Base-by-base conservation (phyloP, 2,888 invertebrate genomes). In the Tridacna gigas region DNA sequence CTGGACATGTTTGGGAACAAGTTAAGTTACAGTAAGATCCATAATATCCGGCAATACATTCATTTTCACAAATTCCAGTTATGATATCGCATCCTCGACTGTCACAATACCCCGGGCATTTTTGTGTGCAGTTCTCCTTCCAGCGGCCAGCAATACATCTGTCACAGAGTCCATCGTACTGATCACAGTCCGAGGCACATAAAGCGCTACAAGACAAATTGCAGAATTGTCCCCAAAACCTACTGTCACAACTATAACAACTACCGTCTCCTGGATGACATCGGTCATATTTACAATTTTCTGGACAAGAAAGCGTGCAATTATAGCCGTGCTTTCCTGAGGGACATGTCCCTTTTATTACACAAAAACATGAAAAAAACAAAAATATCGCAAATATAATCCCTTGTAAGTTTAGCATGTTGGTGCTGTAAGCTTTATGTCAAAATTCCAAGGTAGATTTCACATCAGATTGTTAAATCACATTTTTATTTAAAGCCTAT, bases 251-350 rank as follows among this genome's bases (percentile, higher is more conserved):
- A 12, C 15, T 5, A n/a, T 67, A 3, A 67, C 67, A 67, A 28
- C 28, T 28, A 12, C 67, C 67, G 67, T 67, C 67, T 28, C 67
- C 67, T 18, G 67, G 67, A 37, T 67, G 67, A 67, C 67, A 67
- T 3, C 28, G 26, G 20, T n/a, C 45, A n/a, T 67, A 18, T 13
- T 28, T 26, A 37, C 67, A 67, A 37, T 37, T 67, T 18, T 11
- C 12, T 25, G 26, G 11, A n/a, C 67, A 67, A 13, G 67, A 37
- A 5, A 67, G 11, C 1, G 67, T 67, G 28, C 67, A 67, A 12
- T 67, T 67, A 28, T 2, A 13, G 2, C 67, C 67, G 28, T 67
- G 28, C 13, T 67, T 13, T 13, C 67, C 67, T 18, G 13, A 20
- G 0, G 67, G 67, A n/a, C 67, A 67, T 37, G 37, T 37, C 37